A percentile compares a stretch with the other conserved stretches of the same genome.
Evolutionary conservation across 2,888 invertebrate species (phyloP).

Genomic region (Pedicia rivosa): DNA sequence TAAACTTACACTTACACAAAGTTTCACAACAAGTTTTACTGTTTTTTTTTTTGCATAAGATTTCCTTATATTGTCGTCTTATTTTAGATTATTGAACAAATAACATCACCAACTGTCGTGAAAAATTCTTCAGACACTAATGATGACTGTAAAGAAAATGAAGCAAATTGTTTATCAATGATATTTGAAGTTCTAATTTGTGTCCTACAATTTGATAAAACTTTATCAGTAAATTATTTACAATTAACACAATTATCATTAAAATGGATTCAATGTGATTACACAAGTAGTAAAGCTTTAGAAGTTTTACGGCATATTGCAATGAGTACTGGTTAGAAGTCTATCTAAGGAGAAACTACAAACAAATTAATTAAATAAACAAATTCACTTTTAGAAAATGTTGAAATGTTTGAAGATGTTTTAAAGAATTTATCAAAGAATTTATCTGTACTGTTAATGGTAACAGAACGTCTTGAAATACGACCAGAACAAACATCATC

Average conservation of each 20-base stretch:
- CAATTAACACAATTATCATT: constrained; percentile 17
- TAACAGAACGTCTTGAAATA: constrained; percentile 21
- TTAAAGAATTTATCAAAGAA: constrained; percentile 18
- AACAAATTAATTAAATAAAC: too few species aligned
- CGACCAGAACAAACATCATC: constrained; percentile 8
- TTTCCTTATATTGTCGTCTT: too few species aligned
- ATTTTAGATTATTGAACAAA: too few species aligned
- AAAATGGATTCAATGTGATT: not conserved
- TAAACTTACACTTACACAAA: too few species aligned
- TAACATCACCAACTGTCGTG: too few species aligned
- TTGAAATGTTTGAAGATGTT: not conserved
- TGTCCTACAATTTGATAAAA: not conserved
- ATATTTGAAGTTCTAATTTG: not conserved
- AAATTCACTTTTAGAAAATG: too few species aligned
- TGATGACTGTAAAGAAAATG: not conserved
- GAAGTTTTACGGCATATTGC: not conserved
- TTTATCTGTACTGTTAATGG: constrained; percentile 19
- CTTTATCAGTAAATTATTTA: not conserved
- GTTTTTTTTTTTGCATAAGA: too few species aligned
- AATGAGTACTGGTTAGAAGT: too few species aligned
- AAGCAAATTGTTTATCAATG: not conserved
- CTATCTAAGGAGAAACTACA: too few species aligned
- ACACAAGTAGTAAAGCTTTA: constrained; percentile 4
- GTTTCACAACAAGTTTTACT: too few species aligned
- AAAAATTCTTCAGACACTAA: too few species aligned